Conservation (phyloP, 2,113 vertebrate genomes). For the Albula glossodonta region DNA sequence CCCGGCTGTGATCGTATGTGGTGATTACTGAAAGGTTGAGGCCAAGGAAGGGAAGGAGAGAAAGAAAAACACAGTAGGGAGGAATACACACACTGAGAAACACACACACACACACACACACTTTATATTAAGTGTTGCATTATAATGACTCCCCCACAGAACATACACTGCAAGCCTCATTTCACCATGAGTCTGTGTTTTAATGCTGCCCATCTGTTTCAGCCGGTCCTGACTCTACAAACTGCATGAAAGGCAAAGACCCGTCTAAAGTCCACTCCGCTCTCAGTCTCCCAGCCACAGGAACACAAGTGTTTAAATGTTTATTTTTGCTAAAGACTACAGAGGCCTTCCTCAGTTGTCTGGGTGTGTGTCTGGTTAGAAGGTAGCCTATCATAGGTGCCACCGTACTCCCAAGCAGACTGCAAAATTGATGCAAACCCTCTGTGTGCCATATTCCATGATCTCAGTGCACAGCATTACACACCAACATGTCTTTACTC, state of each 20-base stretch:
- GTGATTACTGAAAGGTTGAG: constrained; percentile 62
- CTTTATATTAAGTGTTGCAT: too few species aligned
- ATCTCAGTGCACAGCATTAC: neutral
- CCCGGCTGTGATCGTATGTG: constrained; percentile 65
- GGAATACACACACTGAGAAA: too few species aligned
- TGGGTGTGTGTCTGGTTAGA: neutral
- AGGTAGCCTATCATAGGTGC: neutral
- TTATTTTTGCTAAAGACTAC: neutral
- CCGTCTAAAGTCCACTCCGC: neutral
- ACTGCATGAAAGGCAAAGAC: neutral
- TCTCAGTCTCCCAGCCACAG: neutral
- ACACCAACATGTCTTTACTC: neutral
- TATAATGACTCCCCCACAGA: too few species aligned
- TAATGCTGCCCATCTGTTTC: neutral
- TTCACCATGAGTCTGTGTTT: neutral
- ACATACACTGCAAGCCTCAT: neutral
- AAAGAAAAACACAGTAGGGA: neutral
- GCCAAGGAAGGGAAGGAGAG: constrained; percentile 1
- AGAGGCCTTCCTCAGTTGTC: neutral
- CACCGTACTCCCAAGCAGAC: neutral
- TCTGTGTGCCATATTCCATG: neutral
- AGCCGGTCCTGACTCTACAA: neutral
- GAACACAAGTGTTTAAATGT: neutral
- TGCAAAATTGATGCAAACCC: neutral
- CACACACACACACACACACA: too few species aligned